phyloP scores from a whole-genome alignment of 2,797 vertebrate genomes.

The Clarias laeviceps region DNA sequence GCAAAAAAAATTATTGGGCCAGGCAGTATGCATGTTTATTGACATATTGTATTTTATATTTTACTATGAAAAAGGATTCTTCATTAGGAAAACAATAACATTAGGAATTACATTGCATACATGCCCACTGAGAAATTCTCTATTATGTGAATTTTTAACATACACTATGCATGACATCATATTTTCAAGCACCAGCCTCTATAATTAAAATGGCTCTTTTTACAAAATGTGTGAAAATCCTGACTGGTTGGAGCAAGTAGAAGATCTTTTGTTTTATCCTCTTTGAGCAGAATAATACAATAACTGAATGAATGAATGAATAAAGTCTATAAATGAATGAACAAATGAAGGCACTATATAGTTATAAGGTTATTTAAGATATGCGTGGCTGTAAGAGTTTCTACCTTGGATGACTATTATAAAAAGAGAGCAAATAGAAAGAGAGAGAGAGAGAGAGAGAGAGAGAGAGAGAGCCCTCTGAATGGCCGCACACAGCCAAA shows the following conservation, averaged over 20 bases:
- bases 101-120: neutral
- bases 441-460: constrained; percentile 30
- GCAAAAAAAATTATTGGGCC: too few relatives aligned
- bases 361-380: neutral
- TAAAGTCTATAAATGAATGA: neutral
- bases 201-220: neutral
- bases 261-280: neutral
- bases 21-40: too few relatives aligned
- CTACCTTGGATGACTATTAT: neutral
- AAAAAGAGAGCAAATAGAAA: constrained; percentile 12
- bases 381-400: neutral
- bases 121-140: neutral
- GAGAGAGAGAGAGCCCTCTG: constrained; percentile 35
- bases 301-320: neutral
- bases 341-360: neutral
- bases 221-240: neutral
- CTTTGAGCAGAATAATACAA: neutral
- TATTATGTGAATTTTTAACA: neutral
- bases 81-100: neutral
- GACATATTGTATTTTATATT: too few relatives aligned
- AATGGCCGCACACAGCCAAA: constrained; percentile 47
- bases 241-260: neutral
- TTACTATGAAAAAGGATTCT: too few relatives aligned
- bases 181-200: neutral
- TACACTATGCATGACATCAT: neutral